Base-by-base conservation (phyloP, 2,888 invertebrate species). In the Andrena haemorrhoa region DNA sequence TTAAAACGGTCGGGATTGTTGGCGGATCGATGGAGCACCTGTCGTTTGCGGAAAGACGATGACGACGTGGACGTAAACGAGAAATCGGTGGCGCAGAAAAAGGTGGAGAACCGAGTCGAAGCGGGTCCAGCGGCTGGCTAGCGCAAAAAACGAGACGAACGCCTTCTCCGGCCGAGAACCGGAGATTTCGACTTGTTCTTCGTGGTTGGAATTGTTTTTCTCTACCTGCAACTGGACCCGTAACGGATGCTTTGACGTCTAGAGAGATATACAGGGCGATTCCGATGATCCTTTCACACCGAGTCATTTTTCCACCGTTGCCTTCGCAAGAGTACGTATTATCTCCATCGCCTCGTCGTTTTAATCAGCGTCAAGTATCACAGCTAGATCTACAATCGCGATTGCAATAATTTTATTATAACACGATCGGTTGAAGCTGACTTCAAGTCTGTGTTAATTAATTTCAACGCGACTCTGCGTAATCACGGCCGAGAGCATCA, bases 171-270 rank as follows among this genome's bases (percentile, higher is more conserved):
- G 10, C 16, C 73, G 66, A 56, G 65, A 56, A 10, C 56, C 12
- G 35, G 72, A 68, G 68, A 71, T 68, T 70, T 66, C 77, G 73
- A 68, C 64, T 74, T 23, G 71, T 56, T 68, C 53, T 23, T 60
- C 61, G 72, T 66, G 64, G 53, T 60, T 68, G 75, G 66, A 71
- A 66, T 75, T 66, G 68, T 88, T 87, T 86, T 86, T 88, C 80
- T 70, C 26, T 68, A 51, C 41, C 74, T 41, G 68, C 86, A 89
- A 90, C 90, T 87, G 90, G 86, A 87, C 83, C 80, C 78, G 79
- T 89, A 89, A 90, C 89, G 90, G 89, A 75, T 66, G 79, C 72
- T 69, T 29, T 29, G 29, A 26, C 51, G 12, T 69, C 12, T 49
- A 56, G 26, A 26, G 64, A 51, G 16, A 56, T 63, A 10, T 31